These are phyloP conservation scores for Pygoscelis adeliae DNA, from an alignment of 2,113 vertebrate genomes.

Conservation along the genomic window DNA sequence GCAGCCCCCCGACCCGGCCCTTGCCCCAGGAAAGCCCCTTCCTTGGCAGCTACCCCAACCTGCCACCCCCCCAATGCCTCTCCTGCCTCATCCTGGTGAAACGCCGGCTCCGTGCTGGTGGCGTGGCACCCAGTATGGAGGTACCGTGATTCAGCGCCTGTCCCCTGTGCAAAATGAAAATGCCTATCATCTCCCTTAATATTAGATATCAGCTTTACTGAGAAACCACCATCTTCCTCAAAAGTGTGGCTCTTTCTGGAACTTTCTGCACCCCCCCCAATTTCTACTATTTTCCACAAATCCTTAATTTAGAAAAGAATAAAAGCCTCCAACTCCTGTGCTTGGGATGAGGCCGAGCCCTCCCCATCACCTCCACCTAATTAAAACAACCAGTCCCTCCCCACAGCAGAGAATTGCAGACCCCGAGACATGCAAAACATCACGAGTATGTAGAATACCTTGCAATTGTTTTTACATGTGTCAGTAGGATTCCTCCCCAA, in stretches of 20 bases:
- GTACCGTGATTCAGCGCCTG: fast-evolving
- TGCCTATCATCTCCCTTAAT: fast-evolving
- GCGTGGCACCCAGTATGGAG: neutral
- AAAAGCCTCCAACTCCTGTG: neutral
- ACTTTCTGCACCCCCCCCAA: fast-evolving
- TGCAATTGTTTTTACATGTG: fast-evolving
- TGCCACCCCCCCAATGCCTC: fast-evolving
- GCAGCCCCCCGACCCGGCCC: too few species aligned
- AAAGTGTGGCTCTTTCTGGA: neutral
- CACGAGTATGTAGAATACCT: fast-evolving
- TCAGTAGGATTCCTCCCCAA: fast-evolving
- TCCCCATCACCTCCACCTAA: neutral
- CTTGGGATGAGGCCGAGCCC: fast-evolving
- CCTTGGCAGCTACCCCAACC: neutral
- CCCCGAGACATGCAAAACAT: fast-evolving
- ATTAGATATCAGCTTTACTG: fast-evolving
- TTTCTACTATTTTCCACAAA: neutral
- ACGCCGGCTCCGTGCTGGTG: neutral
- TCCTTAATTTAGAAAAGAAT: neutral
- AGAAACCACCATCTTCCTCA: neutral
- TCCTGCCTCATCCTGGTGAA: fast-evolving
- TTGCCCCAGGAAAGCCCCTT: neutral
- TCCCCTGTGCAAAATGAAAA: fast-evolving
- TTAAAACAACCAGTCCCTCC: neutral
- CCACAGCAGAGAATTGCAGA: fast-evolving